phyloP scores from a whole-genome alignment of 2,797 vertebrate species.

The Spheniscus humboldti region DNA sequence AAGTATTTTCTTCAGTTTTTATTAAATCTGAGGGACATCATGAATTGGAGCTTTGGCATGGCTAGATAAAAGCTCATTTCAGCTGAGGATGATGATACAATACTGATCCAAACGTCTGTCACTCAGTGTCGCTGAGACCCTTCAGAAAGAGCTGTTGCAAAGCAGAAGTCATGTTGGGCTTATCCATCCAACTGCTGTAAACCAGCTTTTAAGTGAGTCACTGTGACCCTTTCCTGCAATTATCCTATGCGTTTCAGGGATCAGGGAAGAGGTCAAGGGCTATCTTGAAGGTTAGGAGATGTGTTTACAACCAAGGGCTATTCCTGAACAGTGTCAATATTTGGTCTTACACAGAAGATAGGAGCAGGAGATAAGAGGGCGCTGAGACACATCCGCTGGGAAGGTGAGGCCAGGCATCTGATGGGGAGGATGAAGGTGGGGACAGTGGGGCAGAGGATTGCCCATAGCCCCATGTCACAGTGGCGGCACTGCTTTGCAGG shows the following conservation, averaged over 20 bases:
- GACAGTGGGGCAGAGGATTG: not conserved
- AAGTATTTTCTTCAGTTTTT: not conserved
- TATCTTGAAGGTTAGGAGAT: conserved; percentile 25
- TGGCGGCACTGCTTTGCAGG: not conserved
- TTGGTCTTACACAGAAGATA: conserved; percentile 8
- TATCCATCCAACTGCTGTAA: not conserved
- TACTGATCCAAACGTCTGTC: not conserved
- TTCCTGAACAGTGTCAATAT: conserved; percentile 50
- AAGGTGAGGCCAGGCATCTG: not conserved
- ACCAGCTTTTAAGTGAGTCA: not conserved
- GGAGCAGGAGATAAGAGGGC: not conserved
- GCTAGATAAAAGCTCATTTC: not conserved
- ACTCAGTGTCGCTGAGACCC: not conserved
- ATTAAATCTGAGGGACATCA: not conserved
- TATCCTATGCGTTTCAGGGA: not conserved
- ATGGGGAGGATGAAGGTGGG: not conserved
- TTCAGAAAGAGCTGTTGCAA: not conserved
- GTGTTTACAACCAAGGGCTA: not conserved
- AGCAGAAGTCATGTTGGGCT: not conserved
- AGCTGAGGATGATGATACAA: not conserved
- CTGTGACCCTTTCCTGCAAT: not conserved
- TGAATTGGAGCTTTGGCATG: not conserved
- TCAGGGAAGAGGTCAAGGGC: conserved; percentile 6
- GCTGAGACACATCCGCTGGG: not conserved
- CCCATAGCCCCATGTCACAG: not conserved